phyloP scores from a whole-genome alignment of 2,113 vertebrate genomes.

The Desmodus rotundus region DNA sequence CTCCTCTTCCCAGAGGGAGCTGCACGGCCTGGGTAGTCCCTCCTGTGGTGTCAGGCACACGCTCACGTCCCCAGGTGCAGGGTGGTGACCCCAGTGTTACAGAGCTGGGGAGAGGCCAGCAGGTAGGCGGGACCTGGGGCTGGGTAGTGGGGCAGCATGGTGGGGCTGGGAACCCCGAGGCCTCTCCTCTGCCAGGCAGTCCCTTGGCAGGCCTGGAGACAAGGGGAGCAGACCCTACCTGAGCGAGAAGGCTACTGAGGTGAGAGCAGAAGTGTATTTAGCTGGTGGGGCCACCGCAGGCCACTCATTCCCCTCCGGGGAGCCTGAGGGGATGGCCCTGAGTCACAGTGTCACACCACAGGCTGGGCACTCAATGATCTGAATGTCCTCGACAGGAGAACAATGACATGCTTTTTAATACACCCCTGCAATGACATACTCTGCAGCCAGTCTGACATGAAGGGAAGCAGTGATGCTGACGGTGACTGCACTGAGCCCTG shows the following conservation, averaged over 20 bases:
- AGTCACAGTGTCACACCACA: background rate
- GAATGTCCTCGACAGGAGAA: background rate
- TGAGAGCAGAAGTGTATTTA: no score
- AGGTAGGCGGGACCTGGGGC: background rate
- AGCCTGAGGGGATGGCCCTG: background rate
- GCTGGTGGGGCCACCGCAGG: no score
- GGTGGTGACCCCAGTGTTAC: background rate
- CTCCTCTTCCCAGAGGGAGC: background rate
- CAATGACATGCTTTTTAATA: background rate
- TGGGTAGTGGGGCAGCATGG: background rate
- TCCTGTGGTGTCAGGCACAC: background rate
- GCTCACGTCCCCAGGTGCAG: background rate
- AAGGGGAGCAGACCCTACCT: background rate
- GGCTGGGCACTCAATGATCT: background rate
- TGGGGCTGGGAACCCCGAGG: background rate
- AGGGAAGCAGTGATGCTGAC: accelerated
- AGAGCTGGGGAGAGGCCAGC: background rate
- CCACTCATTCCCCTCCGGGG: background rate
- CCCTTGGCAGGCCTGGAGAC: background rate
- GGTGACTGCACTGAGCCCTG: accelerated
- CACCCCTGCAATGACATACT: accelerated
- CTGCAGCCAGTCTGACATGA: background rate
- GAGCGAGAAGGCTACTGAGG: background rate
- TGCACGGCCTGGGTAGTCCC: background rate
- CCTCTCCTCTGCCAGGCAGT: background rate